Conservation (phyloP, 2,797 vertebrate species). For the Lutjanus campechanus region DNA sequence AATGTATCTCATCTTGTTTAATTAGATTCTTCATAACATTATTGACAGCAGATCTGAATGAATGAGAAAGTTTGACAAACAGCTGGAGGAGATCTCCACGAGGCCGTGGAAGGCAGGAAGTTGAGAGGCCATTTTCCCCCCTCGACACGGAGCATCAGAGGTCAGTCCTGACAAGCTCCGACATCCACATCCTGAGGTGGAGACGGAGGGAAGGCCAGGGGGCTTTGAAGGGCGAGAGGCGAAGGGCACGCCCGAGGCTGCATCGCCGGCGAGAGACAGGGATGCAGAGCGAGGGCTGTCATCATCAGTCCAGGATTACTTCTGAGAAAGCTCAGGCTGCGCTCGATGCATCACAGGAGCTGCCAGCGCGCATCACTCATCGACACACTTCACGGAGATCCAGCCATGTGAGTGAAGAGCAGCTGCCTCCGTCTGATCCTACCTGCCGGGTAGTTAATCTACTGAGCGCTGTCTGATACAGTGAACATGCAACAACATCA, state of each 20-base stretch:
- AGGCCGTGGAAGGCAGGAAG: not conserved
- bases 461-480: not conserved
- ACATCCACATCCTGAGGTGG: constrained; percentile 37
- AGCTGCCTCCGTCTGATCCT: constrained; percentile 27
- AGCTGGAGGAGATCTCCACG: not conserved
- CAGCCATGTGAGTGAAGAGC: constrained; percentile 42
- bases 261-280: not conserved
- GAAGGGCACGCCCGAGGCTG: constrained; percentile 52
- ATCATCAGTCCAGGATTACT: constrained; percentile 47
- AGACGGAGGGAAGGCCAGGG: not conserved
- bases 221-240: constrained; percentile 23
- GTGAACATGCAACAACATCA: too few relatives aligned
- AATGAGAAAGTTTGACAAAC: not conserved
- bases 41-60: not conserved
- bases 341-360: constrained; percentile 46
- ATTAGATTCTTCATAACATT: constrained; percentile 22
- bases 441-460: constrained; percentile 25
- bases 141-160: constrained; percentile 29
- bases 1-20: constrained; percentile 11
- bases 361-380: constrained; percentile 48
- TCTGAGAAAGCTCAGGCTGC: constrained; percentile 27
- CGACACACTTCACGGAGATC: constrained; percentile 28
- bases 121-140: not conserved
- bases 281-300: constrained; percentile 42
- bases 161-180: constrained; percentile 30